These are phyloP conservation scores for Andrena hattorfiana DNA, from an alignment of 2,888 invertebrate species.

Conservation along the genomic window DNA sequence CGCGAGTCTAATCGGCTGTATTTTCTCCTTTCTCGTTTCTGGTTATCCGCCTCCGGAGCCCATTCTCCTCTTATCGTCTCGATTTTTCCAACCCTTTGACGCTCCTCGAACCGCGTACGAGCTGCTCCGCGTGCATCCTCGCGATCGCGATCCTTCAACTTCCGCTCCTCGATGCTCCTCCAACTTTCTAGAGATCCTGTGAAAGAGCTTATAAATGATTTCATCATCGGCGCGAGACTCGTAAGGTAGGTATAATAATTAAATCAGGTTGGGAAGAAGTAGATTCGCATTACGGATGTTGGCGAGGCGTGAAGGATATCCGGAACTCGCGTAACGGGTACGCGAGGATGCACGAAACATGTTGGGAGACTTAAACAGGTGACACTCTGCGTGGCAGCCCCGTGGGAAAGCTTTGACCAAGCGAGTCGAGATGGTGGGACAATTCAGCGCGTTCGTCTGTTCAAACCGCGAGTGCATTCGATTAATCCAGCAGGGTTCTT, in stretches of 20 bases:
- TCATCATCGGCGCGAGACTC: neutral
- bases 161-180: neutral
- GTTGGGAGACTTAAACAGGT: conserved; percentile 32
- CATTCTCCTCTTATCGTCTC: neutral
- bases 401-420: conserved; percentile 41
- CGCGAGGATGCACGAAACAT: neutral
- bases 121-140: neutral
- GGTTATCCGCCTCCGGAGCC: conserved; percentile 5
- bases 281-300: neutral
- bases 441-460: neutral
- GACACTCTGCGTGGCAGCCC: conserved; percentile 15
- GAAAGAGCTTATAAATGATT: neutral
- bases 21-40: conserved; percentile 11
- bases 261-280: neutral
- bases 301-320: conserved; percentile 2
- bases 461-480: neutral
- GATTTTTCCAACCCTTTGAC: conserved; percentile 1
- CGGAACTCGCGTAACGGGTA: conserved; percentile 1
- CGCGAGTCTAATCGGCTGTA: neutral
- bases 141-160: neutral
- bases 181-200: too few species aligned
- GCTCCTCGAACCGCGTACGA: neutral
- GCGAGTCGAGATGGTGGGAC: neutral
- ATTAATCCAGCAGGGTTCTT: neutral
- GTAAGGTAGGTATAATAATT: neutral